phyloP scores from a whole-genome alignment of 2,797 vertebrate genomes.

The Lacerta agilis region DNA sequence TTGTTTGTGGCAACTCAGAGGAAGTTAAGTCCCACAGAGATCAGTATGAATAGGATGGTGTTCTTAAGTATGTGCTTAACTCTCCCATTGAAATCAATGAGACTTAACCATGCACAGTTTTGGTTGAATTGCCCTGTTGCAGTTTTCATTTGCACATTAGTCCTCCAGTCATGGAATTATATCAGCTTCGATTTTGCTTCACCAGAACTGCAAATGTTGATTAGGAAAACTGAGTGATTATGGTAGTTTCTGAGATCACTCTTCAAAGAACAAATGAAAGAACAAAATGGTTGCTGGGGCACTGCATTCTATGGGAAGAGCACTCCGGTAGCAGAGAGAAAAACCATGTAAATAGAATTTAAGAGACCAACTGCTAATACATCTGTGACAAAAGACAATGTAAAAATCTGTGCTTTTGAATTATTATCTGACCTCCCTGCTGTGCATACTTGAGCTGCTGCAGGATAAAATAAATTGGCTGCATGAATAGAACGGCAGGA shows the following conservation, averaged over 20 bases:
- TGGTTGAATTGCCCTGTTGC: not conserved
- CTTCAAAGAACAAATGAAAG: not conserved
- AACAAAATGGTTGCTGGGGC: constrained; percentile 42
- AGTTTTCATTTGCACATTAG: not conserved
- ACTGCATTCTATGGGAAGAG: constrained; percentile 34
- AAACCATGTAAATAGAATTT: constrained; percentile 57
- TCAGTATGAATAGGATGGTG: not conserved
- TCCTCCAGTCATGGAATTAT: not conserved
- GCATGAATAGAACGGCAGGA: constrained; percentile 58
- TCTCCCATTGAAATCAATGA: not conserved
- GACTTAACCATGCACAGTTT: not conserved
- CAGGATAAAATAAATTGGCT: constrained; percentile 70
- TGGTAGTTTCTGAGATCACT: constrained; percentile 10
- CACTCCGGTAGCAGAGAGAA: constrained; percentile 57
- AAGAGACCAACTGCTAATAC: constrained; percentile 62
- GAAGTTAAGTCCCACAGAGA: not conserved
- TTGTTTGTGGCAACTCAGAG: not conserved
- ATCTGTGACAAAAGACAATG: constrained; percentile 66
- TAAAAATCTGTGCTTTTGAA: constrained; percentile 63
- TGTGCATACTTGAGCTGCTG: constrained; percentile 61
- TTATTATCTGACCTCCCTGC: constrained; percentile 68
- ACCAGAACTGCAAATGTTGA: not conserved
- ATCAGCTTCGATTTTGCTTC: not conserved
- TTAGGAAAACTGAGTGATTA: constrained; percentile 12
- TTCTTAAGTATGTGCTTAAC: not conserved